A percentile compares a stretch with the other conserved stretches of the same genome.
These are phyloP conservation scores for Melanotaenia nigrans DNA, from an alignment of 2,797 vertebrate genomes.

Conservation along the genomic window DNA sequence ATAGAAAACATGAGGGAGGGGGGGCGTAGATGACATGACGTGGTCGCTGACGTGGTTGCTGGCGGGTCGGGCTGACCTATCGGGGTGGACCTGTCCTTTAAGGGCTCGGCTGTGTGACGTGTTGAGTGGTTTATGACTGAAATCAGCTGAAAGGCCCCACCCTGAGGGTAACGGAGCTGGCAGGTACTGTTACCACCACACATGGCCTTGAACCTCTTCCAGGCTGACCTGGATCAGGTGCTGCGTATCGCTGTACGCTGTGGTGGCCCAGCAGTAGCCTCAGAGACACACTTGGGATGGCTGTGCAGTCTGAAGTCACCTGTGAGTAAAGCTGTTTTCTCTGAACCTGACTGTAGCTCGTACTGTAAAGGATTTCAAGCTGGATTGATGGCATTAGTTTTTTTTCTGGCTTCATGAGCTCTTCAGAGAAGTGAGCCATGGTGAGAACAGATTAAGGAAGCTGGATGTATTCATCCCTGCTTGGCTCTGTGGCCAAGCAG, in stretches of 20 bases:
- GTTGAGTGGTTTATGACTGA: conserved; percentile 43
- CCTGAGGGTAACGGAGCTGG: conserved; percentile 45
- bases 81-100: conserved; percentile 1
- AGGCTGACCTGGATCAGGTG: conserved; percentile 37
- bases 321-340: conserved; percentile 61
- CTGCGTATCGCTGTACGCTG: not conserved
- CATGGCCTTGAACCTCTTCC: conserved; percentile 49
- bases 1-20: too few relatives aligned
- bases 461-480: conserved; percentile 47
- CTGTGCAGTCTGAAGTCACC: conserved; percentile 55
- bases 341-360: conserved; percentile 23
- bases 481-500: conserved; percentile 23
- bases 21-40: too few relatives aligned
- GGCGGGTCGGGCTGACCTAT: too few relatives aligned
- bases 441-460: conserved; percentile 51
- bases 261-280: not conserved
- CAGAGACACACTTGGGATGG: conserved; percentile 54
- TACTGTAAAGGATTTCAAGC: not conserved
- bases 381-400: not conserved
- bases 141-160: conserved; percentile 61
- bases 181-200: conserved; percentile 32
- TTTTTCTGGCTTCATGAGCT: not conserved
- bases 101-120: conserved; percentile 53
- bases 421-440: conserved; percentile 13
- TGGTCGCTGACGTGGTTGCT: too few relatives aligned